A percentile compares a stretch with the other conserved stretches of the same genome.
phyloP scores from a whole-genome alignment of 92 coral and sea anemone genomes.

The Parazoanthus atlanticus region DNA sequence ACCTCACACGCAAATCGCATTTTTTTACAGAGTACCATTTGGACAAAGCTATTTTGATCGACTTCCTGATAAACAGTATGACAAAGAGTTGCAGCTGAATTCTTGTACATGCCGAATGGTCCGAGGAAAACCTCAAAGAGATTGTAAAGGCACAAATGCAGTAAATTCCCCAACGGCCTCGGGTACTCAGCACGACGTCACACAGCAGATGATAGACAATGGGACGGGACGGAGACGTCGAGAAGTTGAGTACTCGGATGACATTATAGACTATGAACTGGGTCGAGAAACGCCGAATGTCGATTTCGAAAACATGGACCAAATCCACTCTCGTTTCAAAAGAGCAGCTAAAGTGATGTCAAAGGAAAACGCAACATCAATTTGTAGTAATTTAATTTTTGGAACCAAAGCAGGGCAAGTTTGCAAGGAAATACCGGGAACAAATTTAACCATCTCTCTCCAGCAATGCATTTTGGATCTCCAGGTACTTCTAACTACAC shows the following conservation, averaged over 20 bases:
- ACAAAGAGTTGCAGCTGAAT: conserved; percentile 13
- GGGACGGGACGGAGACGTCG: conserved; percentile 28
- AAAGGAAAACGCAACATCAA: conserved; percentile 58
- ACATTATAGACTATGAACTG: conserved; percentile 61
- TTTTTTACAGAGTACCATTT: background rate
- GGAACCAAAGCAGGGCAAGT: conserved; percentile 60
- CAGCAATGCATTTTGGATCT: conserved; percentile 53
- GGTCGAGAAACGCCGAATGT: conserved; percentile 22
- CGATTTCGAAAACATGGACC: conserved; percentile 3
- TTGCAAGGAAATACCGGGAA: conserved; percentile 61
- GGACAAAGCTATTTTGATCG: conserved; percentile 33
- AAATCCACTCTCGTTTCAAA: conserved; percentile 38
- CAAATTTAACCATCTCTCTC: conserved; percentile 47
- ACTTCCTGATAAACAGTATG: background rate
- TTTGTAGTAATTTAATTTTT: conserved; percentile 51
- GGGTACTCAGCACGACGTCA: background rate
- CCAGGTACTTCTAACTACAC: conserved; percentile 38
- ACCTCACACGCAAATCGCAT: background rate
- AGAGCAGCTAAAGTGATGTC: conserved; percentile 52
- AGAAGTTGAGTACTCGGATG: conserved; percentile 57
- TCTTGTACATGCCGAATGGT: conserved; percentile 16
- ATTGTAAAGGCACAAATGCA: background rate
- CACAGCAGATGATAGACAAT: background rate
- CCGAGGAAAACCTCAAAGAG: background rate
- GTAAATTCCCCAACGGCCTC: background rate